Evolutionary conservation across 2,888 invertebrate species (phyloP), one percentile per base, ranked within the genome.

Genomic region (Stenurella melanura): DNA sequence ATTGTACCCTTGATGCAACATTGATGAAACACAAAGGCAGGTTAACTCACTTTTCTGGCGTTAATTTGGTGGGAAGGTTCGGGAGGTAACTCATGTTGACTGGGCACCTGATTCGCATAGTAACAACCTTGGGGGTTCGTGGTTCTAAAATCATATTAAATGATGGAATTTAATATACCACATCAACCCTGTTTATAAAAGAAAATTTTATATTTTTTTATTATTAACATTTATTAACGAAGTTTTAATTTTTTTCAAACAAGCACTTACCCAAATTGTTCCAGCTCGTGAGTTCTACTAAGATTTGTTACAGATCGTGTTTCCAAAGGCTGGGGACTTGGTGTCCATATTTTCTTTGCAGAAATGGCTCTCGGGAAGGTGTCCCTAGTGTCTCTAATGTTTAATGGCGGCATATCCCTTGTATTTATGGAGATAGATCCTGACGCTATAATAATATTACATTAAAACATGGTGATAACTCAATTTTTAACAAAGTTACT

Each of bases 401-500:
- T 86, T 75, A 88, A 78, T 74, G 76, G 75, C 38, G 79, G 73
- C 10, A 80, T 85, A 80, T 89, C 89, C 79, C 88, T 87, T 76
- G 87, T 85, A 76, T 87, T 88, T 80, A 89, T 85, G 61, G 88
- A 88, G 76, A 89, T 87, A 69, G 89, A 89, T 78, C 89, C 89
- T 82, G 89, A 89, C 66, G 89, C 89, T 89, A 87, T 67, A 88
- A 87, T 76, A 77, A 50, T 50, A 42, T 12, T 9, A 6, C 30
- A 34, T 34, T 34, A 34, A 34, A n/a, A 34, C 7, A 34, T 9
- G 9, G 9, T 34, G 30, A 34, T 3, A 26, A 26, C 7, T 34
- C 7, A 34, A 34, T 34, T 34, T 34, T 2, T 34, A 34, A 34
- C 30, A 34, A 9, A 34, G 9, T 9, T 34, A 34, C 7, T 5